Percentiles rank a stretch among this genome's conserved stretches.
Evolutionary conservation across 2,888 invertebrate genomes (phyloP).

Genomic region (Scaptomyza tumidula): DNA sequence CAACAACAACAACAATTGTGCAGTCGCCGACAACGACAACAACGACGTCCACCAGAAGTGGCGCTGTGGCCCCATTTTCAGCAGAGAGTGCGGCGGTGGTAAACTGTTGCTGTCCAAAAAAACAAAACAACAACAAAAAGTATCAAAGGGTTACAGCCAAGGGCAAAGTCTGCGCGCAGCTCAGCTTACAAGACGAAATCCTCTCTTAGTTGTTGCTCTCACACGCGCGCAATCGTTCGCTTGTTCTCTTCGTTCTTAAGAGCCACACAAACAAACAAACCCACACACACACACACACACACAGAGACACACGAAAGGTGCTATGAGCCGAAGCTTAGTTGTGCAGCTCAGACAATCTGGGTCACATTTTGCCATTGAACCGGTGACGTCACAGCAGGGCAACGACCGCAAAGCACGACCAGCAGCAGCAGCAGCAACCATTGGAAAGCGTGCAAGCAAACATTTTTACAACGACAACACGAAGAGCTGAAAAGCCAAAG

Average conservation of each 20-base stretch:
- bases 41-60: constrained; percentile 25
- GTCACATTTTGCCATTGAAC: constrained; percentile 85
- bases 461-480: constrained; percentile 77
- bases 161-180: constrained; percentile 50
- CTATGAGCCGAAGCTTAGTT: constrained; percentile 70
- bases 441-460: constrained; percentile 80
- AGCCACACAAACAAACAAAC: constrained; percentile 37
- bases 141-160: constrained; percentile 66
- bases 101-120: constrained; percentile 29
- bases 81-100: constrained; percentile 20
- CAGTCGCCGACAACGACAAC: constrained; percentile 42
- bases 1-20: constrained; percentile 47
- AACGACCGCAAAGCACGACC: constrained; percentile 82
- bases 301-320: constrained; percentile 40
- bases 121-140: constrained; percentile 12
- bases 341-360: constrained; percentile 85
- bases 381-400: constrained; percentile 84
- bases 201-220: constrained; percentile 37
- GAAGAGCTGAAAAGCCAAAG: constrained; percentile 49
- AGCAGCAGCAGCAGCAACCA: constrained; percentile 66
- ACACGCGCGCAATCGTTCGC: constrained; percentile 7
- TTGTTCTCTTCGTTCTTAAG: constrained; percentile 68
- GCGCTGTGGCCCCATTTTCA: constrained; percentile 67
- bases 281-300: constrained; percentile 16
- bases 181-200: constrained; percentile 33